These are phyloP conservation scores for Agonum fuliginosum DNA, from an alignment of 2,888 invertebrate species.

Conservation along the genomic window DNA sequence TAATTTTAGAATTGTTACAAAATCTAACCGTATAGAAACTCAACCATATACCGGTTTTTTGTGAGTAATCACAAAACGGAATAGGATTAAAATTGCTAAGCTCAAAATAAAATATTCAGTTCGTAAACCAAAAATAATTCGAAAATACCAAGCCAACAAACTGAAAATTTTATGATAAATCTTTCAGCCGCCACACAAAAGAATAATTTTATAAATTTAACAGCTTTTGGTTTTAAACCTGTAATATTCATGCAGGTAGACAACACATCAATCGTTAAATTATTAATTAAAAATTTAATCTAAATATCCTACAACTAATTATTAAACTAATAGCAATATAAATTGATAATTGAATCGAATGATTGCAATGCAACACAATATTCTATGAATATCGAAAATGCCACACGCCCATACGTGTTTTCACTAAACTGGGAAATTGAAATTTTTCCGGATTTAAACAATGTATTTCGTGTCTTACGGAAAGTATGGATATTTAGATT, in stretches of 20 bases:
- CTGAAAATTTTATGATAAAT: too few relatives aligned
- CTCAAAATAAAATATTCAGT: too few relatives aligned
- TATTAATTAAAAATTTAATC: constrained; percentile 7
- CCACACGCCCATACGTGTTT: not conserved
- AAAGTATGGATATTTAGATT: constrained; percentile 27
- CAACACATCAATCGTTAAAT: not conserved
- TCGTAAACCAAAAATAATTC: too few relatives aligned
- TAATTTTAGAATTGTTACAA: too few relatives aligned
- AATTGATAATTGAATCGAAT: constrained; percentile 6
- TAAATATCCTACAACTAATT: not conserved
- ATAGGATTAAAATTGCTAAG: too few relatives aligned
- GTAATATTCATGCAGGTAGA: not conserved
- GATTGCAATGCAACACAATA: constrained; percentile 20
- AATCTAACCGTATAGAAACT: too few relatives aligned
- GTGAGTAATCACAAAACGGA: too few relatives aligned
- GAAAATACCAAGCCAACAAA: too few relatives aligned
- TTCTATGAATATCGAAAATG: constrained; percentile 6
- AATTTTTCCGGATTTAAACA: constrained; percentile 21
- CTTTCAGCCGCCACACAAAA: too few relatives aligned
- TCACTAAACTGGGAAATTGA: constrained; percentile 20
- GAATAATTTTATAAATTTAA: too few relatives aligned
- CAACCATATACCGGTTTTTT: too few relatives aligned
- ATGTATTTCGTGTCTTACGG: constrained; percentile 4
- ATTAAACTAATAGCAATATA: constrained; percentile 13
- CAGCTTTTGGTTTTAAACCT: too few relatives aligned